Base-by-base conservation (phyloP, 2,113 vertebrate genomes). In the Trichomycterus rosablanca region DNA sequence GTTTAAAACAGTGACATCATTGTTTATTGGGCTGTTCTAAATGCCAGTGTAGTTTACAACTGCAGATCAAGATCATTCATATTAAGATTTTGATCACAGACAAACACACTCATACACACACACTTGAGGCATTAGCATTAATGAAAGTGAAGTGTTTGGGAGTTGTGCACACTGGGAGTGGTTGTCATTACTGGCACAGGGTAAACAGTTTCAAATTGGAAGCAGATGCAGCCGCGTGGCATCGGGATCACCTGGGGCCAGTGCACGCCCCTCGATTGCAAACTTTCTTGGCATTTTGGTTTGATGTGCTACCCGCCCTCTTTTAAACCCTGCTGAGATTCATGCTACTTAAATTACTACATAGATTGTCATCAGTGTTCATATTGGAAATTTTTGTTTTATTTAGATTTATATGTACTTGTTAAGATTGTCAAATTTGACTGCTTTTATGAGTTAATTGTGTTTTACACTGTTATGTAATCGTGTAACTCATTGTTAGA, bases 201-300 rank as follows among this genome's bases (percentile, higher is more conserved):
- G 80, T 85, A 81, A 86, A 83, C 80, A 83, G 66, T 3, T 58
- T 52, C 9, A 76, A 79, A 86, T 84, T 83, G 76, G 73, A 81
- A 83, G 76, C 84, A 85, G 81, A 81, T 59, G 26, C 63, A 45
- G 70, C 64, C 73, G 20, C 11, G 73, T 61, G 73, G 75, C 51
- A 54, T 6, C 20, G 19, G 15, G 35, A 24, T 62, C 42, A 34
- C 59, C 59, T 49, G 35, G 30, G 37, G 44, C 14, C 22, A 39
- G 11, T 10, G 20, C 34, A 8, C 3, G 39, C 7, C 19, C 3
- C 24, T 48, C 24, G 20, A 12, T 14, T 28, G 14, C 23, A 45
- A 39, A 10, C 42, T 45, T 63, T 43, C 7, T 50, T 32, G 42
- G 70, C 79, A 74, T 68, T 80, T 83, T 82, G 79, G 81, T 83